Evolutionary conservation across 2,113 vertebrate species (phyloP).

Genomic region (Gymnorhina tibicen): DNA sequence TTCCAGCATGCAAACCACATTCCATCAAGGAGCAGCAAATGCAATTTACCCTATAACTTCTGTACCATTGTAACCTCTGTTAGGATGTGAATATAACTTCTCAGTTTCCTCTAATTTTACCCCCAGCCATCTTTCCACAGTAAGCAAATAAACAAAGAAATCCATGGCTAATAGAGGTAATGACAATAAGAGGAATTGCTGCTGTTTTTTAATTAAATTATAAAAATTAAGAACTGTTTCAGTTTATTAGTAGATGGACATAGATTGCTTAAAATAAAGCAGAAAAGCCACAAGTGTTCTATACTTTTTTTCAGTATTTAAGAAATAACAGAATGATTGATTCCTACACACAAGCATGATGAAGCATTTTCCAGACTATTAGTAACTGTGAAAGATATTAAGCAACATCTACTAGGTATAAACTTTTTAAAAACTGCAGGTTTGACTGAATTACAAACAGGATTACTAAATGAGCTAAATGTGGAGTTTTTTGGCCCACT

Average conservation of each 20-base stretch:
- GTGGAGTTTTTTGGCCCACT: neutral
- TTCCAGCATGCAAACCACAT: accelerated
- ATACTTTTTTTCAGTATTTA: neutral
- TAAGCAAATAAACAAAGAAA: neutral
- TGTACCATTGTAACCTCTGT: neutral
- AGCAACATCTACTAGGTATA: neutral
- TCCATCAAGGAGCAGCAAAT: neutral
- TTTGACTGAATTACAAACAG: neutral
- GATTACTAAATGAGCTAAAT: neutral
- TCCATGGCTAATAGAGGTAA: neutral
- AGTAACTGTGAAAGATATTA: neutral
- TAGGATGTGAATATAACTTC: neutral
- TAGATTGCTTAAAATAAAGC: neutral
- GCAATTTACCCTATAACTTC: neutral
- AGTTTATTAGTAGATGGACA: neutral
- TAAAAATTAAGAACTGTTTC: neutral
- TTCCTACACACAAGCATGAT: neutral
- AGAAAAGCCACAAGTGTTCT: neutral
- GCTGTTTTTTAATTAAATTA: neutral
- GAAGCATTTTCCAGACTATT: neutral
- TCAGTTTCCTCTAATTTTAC: neutral
- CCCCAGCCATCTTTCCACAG: neutral
- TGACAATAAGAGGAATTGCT: neutral
- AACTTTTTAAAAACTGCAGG: neutral
- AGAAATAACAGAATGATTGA: neutral